These are phyloP conservation scores for Limnothrissa miodon DNA, from an alignment of 2,113 vertebrate genomes.

Conservation along the genomic window DNA sequence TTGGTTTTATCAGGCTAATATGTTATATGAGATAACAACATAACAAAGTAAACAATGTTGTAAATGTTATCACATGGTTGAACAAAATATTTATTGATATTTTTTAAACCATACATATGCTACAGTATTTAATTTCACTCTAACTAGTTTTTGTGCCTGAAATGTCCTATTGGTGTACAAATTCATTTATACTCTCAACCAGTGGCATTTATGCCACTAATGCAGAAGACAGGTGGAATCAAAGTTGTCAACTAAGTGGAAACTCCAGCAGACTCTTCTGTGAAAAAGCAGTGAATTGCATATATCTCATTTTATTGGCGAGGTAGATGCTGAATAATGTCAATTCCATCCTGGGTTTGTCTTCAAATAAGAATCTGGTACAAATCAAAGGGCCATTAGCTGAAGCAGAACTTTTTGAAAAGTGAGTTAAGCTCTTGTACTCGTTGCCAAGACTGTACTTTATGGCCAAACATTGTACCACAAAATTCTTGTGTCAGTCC, in stretches of 20 bases:
- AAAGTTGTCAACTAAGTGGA: not conserved
- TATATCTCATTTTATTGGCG: not conserved
- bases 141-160: too few species aligned
- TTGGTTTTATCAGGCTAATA: too few species aligned
- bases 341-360: conserved; percentile 4
- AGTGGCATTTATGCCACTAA: not conserved
- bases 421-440: not conserved
- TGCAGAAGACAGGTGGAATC: conserved; percentile 13
- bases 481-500: conserved; percentile 1
- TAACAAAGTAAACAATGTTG: too few species aligned
- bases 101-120: too few species aligned
- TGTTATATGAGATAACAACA: too few species aligned
- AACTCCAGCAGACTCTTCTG: not conserved
- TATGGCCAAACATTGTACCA: conserved; percentile 7
- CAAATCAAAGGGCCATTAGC: conserved; percentile 11
- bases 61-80: too few species aligned
- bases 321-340: not conserved
- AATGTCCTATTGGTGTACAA: not conserved
- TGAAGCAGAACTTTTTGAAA: not conserved
- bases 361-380: not conserved
- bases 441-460: not conserved
- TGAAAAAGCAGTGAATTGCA: not conserved
- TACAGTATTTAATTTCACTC: too few species aligned
- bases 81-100: too few species aligned
- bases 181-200: not conserved